Percentiles rank a stretch among this genome's conserved stretches.
Conservation (phyloP, 1,140 invertebrate genomes). For the Ruditapes philippinarum region DNA sequence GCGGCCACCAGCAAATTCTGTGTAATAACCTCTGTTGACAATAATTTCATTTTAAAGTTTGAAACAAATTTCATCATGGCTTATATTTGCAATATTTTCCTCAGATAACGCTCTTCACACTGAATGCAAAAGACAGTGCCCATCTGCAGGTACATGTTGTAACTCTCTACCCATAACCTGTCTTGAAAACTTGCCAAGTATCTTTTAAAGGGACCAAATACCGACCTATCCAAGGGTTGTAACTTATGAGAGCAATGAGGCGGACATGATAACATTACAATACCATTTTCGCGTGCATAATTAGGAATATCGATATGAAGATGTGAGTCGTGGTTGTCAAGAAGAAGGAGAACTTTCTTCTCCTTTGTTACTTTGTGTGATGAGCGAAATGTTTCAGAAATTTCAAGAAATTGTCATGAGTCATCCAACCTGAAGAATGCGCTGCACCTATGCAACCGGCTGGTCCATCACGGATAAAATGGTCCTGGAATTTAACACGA, state of each 20-base stretch:
- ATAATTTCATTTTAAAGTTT: too few relatives aligned
- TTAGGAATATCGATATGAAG: background rate
- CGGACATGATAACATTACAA: background rate
- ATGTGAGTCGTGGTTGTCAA: constrained; percentile 19
- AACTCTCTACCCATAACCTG: too few relatives aligned
- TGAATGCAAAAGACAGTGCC: too few relatives aligned
- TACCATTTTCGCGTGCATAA: background rate
- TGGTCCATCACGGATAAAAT: background rate
- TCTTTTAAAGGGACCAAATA: background rate
- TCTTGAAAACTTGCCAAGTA: background rate
- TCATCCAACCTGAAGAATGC: constrained; percentile 4
- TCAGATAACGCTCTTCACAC: too few relatives aligned
- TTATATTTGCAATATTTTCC: too few relatives aligned
- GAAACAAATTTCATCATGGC: too few relatives aligned
- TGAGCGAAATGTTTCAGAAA: constrained; percentile 18
- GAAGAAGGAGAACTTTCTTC: background rate
- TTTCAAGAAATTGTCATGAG: background rate
- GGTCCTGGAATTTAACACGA: background rate
- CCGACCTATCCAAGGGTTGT: background rate
- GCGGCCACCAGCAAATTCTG: too few relatives aligned
- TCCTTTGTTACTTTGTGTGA: constrained; percentile 3
- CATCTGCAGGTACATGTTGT: too few relatives aligned
- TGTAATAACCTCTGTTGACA: too few relatives aligned
- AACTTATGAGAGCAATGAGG: background rate
- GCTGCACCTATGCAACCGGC: background rate